These are phyloP conservation scores for Pogonomyrmex barbatus DNA, from an alignment of 1,140 invertebrate genomes.

Conservation along the genomic window DNA sequence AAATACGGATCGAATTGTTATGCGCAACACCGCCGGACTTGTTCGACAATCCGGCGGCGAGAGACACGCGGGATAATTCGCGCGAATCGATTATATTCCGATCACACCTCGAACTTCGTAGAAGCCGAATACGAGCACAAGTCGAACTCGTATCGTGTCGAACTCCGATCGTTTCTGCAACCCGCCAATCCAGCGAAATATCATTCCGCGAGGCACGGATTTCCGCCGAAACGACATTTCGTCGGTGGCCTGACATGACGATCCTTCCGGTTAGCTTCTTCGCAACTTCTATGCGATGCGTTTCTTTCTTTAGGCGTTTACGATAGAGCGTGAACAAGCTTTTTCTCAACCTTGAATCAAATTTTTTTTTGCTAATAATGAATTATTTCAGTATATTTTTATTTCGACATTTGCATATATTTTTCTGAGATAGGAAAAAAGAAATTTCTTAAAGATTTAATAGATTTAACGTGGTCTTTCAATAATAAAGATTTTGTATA, in stretches of 20 bases:
- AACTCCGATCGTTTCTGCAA: constrained; percentile 61
- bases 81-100: constrained; percentile 71
- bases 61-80: constrained; percentile 60
- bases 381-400: neutral
- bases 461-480: neutral
- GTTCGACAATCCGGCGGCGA: constrained; percentile 29
- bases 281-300: neutral
- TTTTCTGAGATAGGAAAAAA: too few relatives aligned
- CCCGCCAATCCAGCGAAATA: constrained; percentile 69
- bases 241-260: constrained; percentile 38
- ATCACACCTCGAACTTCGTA: constrained; percentile 71
- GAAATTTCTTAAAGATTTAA: constrained; percentile 13
- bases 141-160: constrained; percentile 47
- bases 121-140: constrained; percentile 28
- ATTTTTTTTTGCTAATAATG: neutral
- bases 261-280: constrained; percentile 30
- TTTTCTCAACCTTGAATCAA: neutral
- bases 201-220: constrained; percentile 57
- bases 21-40: constrained; percentile 53
- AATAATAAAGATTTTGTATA: constrained; percentile 3
- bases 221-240: constrained; percentile 50
- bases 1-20: constrained; percentile 65
- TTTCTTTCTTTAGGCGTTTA: constrained; percentile 10
- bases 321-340: neutral
- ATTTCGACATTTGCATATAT: too few relatives aligned